Evolutionary conservation across 23 tunicate species (phyloP), one percentile per base, ranked within the genome.

Genomic region (Diplosoma virens): DNA sequence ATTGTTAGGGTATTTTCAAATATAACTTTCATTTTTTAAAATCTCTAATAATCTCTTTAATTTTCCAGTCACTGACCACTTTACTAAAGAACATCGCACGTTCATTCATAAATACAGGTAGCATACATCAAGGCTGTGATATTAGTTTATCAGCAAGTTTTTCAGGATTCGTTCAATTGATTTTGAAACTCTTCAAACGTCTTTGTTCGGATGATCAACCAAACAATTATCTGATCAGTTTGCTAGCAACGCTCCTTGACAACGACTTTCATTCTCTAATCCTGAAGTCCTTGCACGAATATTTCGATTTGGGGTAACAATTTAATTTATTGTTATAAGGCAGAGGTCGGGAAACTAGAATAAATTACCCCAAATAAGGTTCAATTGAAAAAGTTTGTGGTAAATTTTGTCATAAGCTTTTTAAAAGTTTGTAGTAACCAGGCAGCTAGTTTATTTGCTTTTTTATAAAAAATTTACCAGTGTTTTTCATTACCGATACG

Each of bases 111-210:
- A n/a, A n/a, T n/a, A n/a, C n/a, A n/a, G n/a, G n/a, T n/a, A n/a
- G n/a, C n/a, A n/a, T n/a, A n/a, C n/a, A n/a, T n/a, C n/a, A n/a
- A n/a, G n/a, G n/a, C n/a, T n/a, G n/a, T n/a, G n/a, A n/a, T n/a
- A n/a, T n/a, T n/a, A n/a, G n/a, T n/a, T 16, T 45, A 16, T 45
- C 11, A 16, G 14, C 52, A 9, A 45, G 6, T 56, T 63, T 30
- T 68, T 68, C 25, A 68, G 75, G 75, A 4, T 36, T 25, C 54
- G 22, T 68, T 37, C 75, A 68, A 37, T 3, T 68, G 75, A 68
- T 68, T 11, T 37, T 68, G 53, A 68, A 68, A 35, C 30, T 68
- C 3, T 22, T 68, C 14, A 54, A 24, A 22, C 35, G 37, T 5
- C 25, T 68, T 3, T 33, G 32, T 2, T 6, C 5, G 37, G 6